phyloP scores from a whole-genome alignment of 2,797 vertebrate species.

The Lerista edwardsae region DNA sequence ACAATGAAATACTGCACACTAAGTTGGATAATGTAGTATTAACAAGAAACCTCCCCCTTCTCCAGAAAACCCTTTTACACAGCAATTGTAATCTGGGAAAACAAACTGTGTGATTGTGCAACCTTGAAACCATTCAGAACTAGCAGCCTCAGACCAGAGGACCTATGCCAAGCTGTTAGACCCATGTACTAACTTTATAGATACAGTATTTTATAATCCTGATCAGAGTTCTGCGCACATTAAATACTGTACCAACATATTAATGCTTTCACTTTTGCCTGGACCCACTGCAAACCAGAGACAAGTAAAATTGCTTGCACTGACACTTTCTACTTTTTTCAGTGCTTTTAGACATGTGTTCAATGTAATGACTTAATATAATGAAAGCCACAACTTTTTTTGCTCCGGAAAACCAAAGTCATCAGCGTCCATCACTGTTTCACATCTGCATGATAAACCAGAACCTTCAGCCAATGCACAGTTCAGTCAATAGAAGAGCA shows the following conservation, averaged over 20 bases:
- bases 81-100: constrained; percentile 19
- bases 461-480: background rate
- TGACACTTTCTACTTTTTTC: constrained; percentile 14
- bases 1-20: background rate
- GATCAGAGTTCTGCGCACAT: constrained; percentile 5
- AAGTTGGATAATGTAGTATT: constrained; percentile 4
- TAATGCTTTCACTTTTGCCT: constrained; percentile 34
- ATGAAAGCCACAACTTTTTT: constrained; percentile 25
- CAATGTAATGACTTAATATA: constrained; percentile 18
- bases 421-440: background rate
- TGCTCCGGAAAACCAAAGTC: constrained; percentile 40
- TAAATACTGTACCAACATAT: constrained; percentile 16
- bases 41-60: accelerated
- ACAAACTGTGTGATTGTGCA: background rate
- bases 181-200: background rate
- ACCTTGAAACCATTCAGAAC: background rate
- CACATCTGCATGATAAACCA: background rate
- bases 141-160: background rate
- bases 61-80: background rate
- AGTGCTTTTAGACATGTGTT: background rate
- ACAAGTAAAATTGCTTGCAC: constrained; percentile 1
- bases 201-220: background rate
- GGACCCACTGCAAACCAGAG: background rate
- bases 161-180: background rate
- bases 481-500: background rate